Base-by-base conservation (phyloP, 2,797 vertebrate genomes). In the Eidolon dupreanum region DNA sequence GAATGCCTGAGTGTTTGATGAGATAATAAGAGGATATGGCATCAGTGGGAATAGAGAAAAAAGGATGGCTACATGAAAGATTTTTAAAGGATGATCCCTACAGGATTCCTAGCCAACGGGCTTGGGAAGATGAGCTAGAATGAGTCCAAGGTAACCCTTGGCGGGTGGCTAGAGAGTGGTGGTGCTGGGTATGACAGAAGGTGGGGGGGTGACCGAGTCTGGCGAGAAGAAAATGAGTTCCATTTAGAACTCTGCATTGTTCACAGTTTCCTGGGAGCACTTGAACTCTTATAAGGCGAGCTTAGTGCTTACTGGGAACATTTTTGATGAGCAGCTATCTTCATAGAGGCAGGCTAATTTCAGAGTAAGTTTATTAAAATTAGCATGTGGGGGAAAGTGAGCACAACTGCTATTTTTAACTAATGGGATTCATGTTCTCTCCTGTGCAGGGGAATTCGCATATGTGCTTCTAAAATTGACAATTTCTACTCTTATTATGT, bases 341-440 rank as follows among this genome's bases (percentile, higher is more conserved):
- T 97, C 96, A 57, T 90, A 93, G 96, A 95, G 96, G 97, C 97
- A 97, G 94, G 90, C 97, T 97, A 97, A 97, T 97, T 97, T 95
- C 95, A 93, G 96, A 97, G 97, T 97, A 97, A 97, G 96, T 97
- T 97, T 97, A 97, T 97, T 97, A 97, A 97, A 98, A 97, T 97
- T 97, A 97, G 94, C 68, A 26, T 82, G 86, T 84, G 94, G 95
- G 97, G 93, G 96, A 89, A 94, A 96, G 93, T 79, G 91, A 97
- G 96, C 43, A 65, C 95, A 92, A 81, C 77, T 63, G 91, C 97
- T 97, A 97, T 97, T 98, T 97, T 98, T 98, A 98, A 96, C 97
- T 97, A 95, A 97, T 97, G 38, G 96, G 94, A 97, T 96, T 97
- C 97, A 79, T 97, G 96, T 97, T 97, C 96, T 93, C 97, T 95